Conservation (phyloP, 2,888 invertebrate genomes). For the Drosophila colorata region DNA sequence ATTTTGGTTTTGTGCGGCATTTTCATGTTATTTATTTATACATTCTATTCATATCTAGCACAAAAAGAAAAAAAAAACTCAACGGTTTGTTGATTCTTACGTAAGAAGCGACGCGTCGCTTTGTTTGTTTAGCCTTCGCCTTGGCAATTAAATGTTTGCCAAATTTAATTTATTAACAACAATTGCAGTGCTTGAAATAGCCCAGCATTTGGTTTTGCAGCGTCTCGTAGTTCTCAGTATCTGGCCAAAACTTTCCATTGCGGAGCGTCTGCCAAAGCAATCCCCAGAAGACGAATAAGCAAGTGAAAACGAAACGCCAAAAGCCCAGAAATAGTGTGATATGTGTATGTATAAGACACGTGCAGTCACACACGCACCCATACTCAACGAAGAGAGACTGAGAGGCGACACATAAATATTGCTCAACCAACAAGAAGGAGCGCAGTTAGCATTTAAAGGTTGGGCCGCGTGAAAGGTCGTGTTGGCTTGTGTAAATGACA, state of each 20-base stretch:
- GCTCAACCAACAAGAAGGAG: slow-evolving; percentile 31
- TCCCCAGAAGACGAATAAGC: slow-evolving; percentile 43
- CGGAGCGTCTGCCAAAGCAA: slow-evolving; percentile 35
- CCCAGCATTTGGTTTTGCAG: neutral
- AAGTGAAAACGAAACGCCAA: slow-evolving; percentile 45
- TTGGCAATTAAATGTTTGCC: slow-evolving; percentile 44
- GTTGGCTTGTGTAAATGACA: neutral
- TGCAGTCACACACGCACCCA: slow-evolving; percentile 26
- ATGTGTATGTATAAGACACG: slow-evolving; percentile 30
- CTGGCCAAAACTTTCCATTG: slow-evolving; percentile 64
- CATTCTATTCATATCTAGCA: slow-evolving; percentile 14
- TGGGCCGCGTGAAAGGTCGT: neutral
- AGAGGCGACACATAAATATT: slow-evolving; percentile 42
- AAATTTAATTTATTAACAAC: slow-evolving; percentile 60
- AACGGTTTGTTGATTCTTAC: slow-evolving; percentile 75
- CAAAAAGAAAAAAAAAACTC: slow-evolving; percentile 12
- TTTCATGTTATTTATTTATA: slow-evolving; percentile 63
- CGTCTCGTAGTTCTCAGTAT: neutral
- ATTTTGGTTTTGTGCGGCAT: slow-evolving; percentile 67
- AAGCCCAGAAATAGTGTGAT: slow-evolving; percentile 38
- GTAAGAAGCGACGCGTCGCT: slow-evolving; percentile 40
- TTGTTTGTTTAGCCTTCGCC: slow-evolving; percentile 56
- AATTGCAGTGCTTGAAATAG: slow-evolving; percentile 49
- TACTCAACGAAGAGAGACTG: slow-evolving; percentile 24
- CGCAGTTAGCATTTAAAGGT: slow-evolving; percentile 1